These are phyloP conservation scores for Balanococcus diminutus DNA, from an alignment of 2,888 invertebrate species.

Conservation along the genomic window DNA sequence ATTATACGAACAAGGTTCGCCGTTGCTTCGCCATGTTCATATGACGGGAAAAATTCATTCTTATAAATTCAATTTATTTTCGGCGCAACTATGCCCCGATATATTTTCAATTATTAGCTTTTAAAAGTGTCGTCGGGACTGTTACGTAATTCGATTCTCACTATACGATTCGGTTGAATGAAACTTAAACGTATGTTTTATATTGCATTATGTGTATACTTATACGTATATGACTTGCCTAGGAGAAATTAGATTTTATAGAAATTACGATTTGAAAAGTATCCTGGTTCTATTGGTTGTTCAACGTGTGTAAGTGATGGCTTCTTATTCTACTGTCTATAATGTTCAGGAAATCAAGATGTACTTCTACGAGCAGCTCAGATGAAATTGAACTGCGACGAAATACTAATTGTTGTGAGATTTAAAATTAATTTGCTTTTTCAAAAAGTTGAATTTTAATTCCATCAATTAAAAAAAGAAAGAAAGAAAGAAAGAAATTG, in stretches of 20 bases:
- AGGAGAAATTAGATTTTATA: not conserved
- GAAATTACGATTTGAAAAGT: not conserved
- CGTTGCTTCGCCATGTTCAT: not conserved
- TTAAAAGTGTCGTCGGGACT: not conserved
- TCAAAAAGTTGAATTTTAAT: too few species aligned
- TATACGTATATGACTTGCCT: too few species aligned
- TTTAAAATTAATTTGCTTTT: too few species aligned
- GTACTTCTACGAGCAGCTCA: too few species aligned
- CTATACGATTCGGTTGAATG: not conserved
- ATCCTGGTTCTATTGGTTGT: not conserved
- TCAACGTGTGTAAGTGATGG: not conserved
- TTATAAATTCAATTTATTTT: constrained; percentile 23
- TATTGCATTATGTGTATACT: not conserved
- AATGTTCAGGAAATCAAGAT: too few species aligned
- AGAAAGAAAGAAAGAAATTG: too few species aligned
- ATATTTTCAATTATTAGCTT: constrained; percentile 15
- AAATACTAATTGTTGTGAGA: too few species aligned
- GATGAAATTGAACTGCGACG: too few species aligned
- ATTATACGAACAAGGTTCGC: constrained; percentile 18
- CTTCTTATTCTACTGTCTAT: not conserved
- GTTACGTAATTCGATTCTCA: not conserved
- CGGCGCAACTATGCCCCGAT: not conserved
- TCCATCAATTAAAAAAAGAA: too few species aligned
- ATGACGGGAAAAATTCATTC: constrained; percentile 2
- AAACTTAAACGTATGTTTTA: not conserved